Base-by-base conservation (phyloP, 2,888 invertebrate genomes). In the Dorcus hopei region DNA sequence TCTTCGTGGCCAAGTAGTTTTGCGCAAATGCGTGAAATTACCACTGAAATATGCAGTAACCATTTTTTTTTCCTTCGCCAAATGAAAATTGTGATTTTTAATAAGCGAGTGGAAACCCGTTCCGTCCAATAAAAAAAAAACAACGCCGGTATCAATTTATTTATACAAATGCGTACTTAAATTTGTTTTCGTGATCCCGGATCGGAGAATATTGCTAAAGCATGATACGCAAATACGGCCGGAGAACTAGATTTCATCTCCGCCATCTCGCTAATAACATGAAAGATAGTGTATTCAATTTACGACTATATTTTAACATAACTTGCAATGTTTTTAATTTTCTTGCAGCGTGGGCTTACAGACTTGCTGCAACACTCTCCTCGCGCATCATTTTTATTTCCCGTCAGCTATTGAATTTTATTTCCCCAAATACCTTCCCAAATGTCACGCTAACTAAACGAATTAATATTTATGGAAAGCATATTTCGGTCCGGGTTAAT, bases 141-240 rank as follows among this genome's bases (percentile, higher is more conserved):
- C 7, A 9, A 23, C 41, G 33, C 42, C 33, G 50, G 45, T 56
- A 56, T 50, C 56, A 56, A 56, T 56, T 42, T 56, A 56, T 56
- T 50, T 50, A 50, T 55, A 55, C 50, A 56, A 56, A 49, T 56
- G 50, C 56, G 38, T 42, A 33, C 33, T 42, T 43, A 33, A 56
- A 56, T 50, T 26, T 33, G 50, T 49, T 49, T 40, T 55, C 55
- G 56, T 56, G 56, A 56, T 56, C 9, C 19, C 14, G 33, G 14
- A 50, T 41, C 41, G 47, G 16, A 54, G 48, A 42, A 56, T 50
- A 50, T 56, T 50, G 56, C 56, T 23, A 42, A 56, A 56, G 50
- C 56, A 56, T 41, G 56, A 55, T 55, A 43, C 50, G 56, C 49
- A 56, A 50, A 43, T 56, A 51, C 41, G 41, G 51, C 41, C 19